Base-by-base conservation (phyloP, 2,888 invertebrate genomes). In the Dendrolimus pini region DNA sequence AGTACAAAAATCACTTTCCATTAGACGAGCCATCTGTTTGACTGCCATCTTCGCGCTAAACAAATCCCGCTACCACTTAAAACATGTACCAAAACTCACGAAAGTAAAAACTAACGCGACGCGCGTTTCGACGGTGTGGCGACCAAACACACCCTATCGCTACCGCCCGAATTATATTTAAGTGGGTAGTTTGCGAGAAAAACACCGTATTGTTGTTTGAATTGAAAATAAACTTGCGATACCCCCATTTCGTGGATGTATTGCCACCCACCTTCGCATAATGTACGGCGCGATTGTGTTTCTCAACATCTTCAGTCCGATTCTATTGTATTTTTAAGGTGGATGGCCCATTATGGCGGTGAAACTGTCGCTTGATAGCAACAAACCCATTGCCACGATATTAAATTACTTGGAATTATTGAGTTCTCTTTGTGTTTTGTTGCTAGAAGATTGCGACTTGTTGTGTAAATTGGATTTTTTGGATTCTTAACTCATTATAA, bases 181-280 rank as follows among this genome's bases (percentile, higher is more conserved):
- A 88, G 85, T 85, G 85, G 83, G 84, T 85, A 87, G 86, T 88
- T 88, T 85, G 78, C 78, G 82, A 80, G 83, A 85, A 85, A 85
- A 85, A 85, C 83, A 81, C 74, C 80, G 82, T 80, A 85, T 86
- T 87, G 84, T 85, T 84, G 84, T 82, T 79, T 81, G 80, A 88
- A 89, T 88, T 88, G 86, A 88, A 88, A 87, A 85, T 85, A 86
- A 80, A 83, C 80, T 79, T 76, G 68, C 69, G 62, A 30, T 30
- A 47, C 70, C 70, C 71, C 71, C 67, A 56, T 56, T 13, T 14
- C 14, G 41, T 47, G 47, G 52, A 54, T 47, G 30, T 30, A 14
- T 56, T 14, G 12, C 54, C 18, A 6, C 18, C 47, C 12, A 47
- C 47, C 47, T 47, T 47, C 47, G 47, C 47, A 47, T 47, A 47